A percentile compares a stretch with the other conserved stretches of the same genome.
Conservation (phyloP, 2,797 vertebrate genomes). For the Xiphophorus birchmanni region DNA sequence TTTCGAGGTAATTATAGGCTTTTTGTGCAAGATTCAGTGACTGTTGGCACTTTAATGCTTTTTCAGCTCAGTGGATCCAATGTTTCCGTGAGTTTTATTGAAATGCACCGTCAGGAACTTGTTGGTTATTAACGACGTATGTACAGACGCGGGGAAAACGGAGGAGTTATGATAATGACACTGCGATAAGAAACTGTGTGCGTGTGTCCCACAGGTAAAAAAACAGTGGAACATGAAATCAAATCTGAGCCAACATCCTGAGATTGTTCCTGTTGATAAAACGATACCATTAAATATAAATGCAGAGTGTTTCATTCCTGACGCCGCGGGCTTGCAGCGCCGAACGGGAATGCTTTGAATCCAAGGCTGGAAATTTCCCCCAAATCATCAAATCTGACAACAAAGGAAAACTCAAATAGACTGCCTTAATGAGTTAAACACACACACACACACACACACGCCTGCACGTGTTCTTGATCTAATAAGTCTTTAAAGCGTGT, state of each 20-base stretch:
- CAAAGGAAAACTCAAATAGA: constrained; percentile 84
- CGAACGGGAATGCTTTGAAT: constrained; percentile 81
- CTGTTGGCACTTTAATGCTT: not conserved
- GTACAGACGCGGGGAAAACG: constrained; percentile 33
- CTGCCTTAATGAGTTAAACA: constrained; percentile 79
- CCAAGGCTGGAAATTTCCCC: constrained; percentile 80
- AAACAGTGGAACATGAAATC: constrained; percentile 82
- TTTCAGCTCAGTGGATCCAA: not conserved
- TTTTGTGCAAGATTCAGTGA: not conserved
- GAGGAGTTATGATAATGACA: constrained; percentile 55
- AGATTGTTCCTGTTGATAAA: constrained; percentile 86
- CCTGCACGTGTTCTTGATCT: constrained; percentile 60
- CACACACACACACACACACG: constrained; percentile 49
- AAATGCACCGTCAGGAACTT: constrained; percentile 65
- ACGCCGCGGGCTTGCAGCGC: constrained; percentile 73
- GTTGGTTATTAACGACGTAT: constrained; percentile 53
- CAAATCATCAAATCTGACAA: constrained; percentile 88
- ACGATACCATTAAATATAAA: constrained; percentile 87
- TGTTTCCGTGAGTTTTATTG: not conserved
- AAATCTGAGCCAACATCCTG: constrained; percentile 82
- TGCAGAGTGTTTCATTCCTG: constrained; percentile 77
- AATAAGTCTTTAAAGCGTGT: constrained; percentile 72
- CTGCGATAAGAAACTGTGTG: constrained; percentile 43
- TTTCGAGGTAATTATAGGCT: not conserved
- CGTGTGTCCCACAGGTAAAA: constrained; percentile 79